A percentile compares a stretch with the other conserved stretches of the same genome.
These are phyloP conservation scores for Euura saliciscinereae DNA, from an alignment of 1,140 invertebrate genomes.

Conservation along the genomic window DNA sequence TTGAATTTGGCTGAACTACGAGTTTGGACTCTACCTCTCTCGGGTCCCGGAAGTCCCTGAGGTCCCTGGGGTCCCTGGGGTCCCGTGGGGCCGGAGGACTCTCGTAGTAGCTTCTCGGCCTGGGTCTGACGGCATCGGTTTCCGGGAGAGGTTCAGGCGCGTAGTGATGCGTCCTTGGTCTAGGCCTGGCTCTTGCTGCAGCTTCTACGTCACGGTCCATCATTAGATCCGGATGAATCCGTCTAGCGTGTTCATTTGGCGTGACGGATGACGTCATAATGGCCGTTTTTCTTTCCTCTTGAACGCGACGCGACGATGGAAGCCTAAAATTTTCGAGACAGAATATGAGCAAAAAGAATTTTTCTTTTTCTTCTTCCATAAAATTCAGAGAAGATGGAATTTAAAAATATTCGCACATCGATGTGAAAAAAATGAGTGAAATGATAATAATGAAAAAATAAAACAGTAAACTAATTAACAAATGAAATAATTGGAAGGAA, in stretches of 20 bases:
- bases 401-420: too few relatives aligned
- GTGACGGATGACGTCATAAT: conserved; percentile 29
- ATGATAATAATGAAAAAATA: too few relatives aligned
- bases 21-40: conserved; percentile 36
- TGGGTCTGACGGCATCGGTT: conserved; percentile 44
- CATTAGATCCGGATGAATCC: conserved; percentile 44
- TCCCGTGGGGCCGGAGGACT: conserved; percentile 46
- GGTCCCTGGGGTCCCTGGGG: conserved; percentile 37
- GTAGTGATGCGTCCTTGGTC: conserved; percentile 51
- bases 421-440: too few relatives aligned
- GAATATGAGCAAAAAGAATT: too few relatives aligned
- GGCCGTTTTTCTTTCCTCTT: conserved; percentile 38
- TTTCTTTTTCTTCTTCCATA: too few relatives aligned
- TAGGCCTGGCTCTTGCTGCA: conserved; percentile 41
- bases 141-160: conserved; percentile 41
- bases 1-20: too few relatives aligned
- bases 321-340: conserved; percentile 22
- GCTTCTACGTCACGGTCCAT: conserved; percentile 45
- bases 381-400: too few relatives aligned
- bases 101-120: conserved; percentile 56
- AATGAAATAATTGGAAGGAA: too few relatives aligned
- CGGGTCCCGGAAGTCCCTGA: conserved; percentile 32
- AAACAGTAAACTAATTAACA: too few relatives aligned
- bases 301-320: conserved; percentile 36
- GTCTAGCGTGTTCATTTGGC: conserved; percentile 45